Evolutionary conservation across 2,888 invertebrate genomes (phyloP).

Genomic region (Cremastinae sp.): DNA sequence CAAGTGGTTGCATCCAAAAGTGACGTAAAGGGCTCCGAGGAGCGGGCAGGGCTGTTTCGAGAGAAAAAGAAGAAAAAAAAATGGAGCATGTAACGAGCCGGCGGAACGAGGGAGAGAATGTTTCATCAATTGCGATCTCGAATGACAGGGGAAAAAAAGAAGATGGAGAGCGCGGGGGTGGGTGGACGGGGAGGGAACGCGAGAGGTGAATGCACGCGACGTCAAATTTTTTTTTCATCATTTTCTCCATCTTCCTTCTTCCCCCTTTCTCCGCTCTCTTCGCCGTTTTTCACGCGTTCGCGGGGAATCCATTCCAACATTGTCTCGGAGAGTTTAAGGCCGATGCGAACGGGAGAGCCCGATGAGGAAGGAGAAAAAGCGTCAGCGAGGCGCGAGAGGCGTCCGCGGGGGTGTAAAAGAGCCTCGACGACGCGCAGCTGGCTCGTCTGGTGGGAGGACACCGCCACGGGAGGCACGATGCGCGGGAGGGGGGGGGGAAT

Average conservation of each 20-base stretch:
- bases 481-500: constrained; percentile 48
- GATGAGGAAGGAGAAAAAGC: constrained; percentile 30
- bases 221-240: constrained; percentile 66
- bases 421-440: constrained; percentile 56
- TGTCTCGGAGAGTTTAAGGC: constrained; percentile 19
- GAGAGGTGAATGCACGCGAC: constrained; percentile 76
- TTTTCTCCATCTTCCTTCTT: constrained; percentile 8
- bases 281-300: constrained; percentile 67
- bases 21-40: neutral
- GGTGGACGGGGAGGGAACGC: constrained; percentile 70
- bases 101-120: constrained; percentile 14
- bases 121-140: neutral
- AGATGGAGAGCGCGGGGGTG: neutral
- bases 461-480: constrained; percentile 18
- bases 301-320: constrained; percentile 53
- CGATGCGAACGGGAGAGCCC: constrained; percentile 23
- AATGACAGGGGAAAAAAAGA: constrained; percentile 8
- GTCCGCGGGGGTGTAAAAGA: constrained; percentile 59
- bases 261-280: constrained; percentile 10
- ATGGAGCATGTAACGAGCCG: neutral
- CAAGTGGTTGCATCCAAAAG: constrained; percentile 32
- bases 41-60: too few relatives aligned
- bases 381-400: constrained; percentile 38
- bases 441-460: constrained; percentile 46
- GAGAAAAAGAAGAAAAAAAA: neutral